Conservation (phyloP, 2,113 vertebrate genomes). For the Centropus unirufus region DNA sequence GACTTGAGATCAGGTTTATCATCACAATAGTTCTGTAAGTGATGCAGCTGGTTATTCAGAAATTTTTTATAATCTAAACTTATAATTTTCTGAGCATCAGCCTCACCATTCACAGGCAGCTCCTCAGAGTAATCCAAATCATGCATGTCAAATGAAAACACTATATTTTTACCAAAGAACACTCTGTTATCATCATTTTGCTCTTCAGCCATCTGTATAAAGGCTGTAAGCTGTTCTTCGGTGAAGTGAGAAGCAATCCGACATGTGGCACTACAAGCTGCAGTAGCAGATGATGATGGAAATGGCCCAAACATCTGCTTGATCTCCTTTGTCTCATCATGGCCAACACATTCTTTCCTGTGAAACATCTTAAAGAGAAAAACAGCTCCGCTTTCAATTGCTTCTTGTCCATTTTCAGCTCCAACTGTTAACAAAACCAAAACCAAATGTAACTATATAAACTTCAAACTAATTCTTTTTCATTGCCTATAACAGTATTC, state of each 20-base stretch:
- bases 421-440: conserved; percentile 85
- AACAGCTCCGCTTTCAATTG: conserved; percentile 89
- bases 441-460: background rate
- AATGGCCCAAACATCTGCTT: conserved; percentile 97
- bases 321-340: conserved; percentile 88
- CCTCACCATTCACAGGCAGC: conserved; percentile 75
- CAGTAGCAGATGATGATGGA: conserved; percentile 86
- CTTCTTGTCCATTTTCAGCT: conserved; percentile 86
- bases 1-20: conserved; percentile 58
- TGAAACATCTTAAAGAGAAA: conserved; percentile 94
- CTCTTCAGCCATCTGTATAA: conserved; percentile 79
- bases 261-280: conserved; percentile 81
- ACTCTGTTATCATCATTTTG: conserved; percentile 45
- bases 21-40: conserved; percentile 66
- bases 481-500: background rate
- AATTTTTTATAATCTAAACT: conserved; percentile 88
- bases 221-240: conserved; percentile 81
- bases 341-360: conserved; percentile 86
- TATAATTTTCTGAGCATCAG: conserved; percentile 68
- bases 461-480: background rate
- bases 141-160: conserved; percentile 92
- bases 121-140: conserved; percentile 86
- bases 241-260: conserved; percentile 81
- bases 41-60: conserved; percentile 81
- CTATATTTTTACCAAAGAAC: conserved; percentile 88